Conservation (phyloP, 2,888 invertebrate genomes). For the Heliconius ethilla region DNA sequence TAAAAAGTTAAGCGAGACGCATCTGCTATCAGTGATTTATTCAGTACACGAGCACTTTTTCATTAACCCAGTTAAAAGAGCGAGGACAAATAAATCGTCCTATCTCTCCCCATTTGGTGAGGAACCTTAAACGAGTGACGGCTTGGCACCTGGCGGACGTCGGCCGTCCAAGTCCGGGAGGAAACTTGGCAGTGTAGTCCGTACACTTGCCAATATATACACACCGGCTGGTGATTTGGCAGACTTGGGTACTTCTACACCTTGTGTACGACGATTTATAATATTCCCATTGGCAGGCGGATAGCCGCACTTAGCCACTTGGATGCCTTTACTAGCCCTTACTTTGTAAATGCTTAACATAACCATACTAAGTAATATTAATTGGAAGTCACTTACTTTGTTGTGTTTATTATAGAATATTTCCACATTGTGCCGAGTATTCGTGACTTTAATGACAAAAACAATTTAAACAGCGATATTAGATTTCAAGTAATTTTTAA, state of each 20-base stretch:
- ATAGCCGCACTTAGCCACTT: conserved; percentile 25
- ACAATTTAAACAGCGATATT: conserved; percentile 37
- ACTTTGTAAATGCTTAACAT: conserved; percentile 2
- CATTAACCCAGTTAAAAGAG: conserved; percentile 34
- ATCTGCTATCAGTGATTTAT: conserved; percentile 41
- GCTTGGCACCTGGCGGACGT: conserved; percentile 64
- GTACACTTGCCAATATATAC: conserved; percentile 58
- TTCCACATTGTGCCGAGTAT: conserved; percentile 27
- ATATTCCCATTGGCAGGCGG: conserved; percentile 57
- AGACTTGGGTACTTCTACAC: conserved; percentile 59
- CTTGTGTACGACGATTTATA: conserved; percentile 59
- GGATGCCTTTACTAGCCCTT: conserved; percentile 16
- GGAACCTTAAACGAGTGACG: conserved; percentile 41
- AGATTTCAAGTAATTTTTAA: conserved; percentile 37
- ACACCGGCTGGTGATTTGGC: conserved; percentile 62
- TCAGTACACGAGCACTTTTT: conserved; percentile 34
- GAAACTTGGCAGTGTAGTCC: conserved; percentile 58
- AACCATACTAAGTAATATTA: conserved; percentile 1
- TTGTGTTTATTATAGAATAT: conserved; percentile 24
- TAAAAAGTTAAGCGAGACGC: conserved; percentile 39
- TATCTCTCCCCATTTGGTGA: conserved; percentile 31
- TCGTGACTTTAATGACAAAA: conserved; percentile 43
- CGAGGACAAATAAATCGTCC: conserved; percentile 32
- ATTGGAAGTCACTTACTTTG: conserved; percentile 10
- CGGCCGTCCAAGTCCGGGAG: conserved; percentile 45